These are phyloP conservation scores for Drosophila borealis DNA, from an alignment of 2,888 invertebrate species.

Conservation along the genomic window DNA sequence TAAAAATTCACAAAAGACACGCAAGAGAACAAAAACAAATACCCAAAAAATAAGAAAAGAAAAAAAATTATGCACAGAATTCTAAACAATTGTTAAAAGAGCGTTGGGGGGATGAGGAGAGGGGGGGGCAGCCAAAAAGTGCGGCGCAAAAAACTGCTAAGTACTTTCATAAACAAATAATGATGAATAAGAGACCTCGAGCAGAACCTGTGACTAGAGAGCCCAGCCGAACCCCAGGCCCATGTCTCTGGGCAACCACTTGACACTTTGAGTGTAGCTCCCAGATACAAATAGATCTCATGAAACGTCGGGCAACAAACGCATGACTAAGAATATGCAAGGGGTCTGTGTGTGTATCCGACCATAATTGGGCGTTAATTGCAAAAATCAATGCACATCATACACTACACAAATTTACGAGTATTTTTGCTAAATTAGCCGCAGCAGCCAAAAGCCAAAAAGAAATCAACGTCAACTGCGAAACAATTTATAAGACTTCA, in stretches of 20 bases:
- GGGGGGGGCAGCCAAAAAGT: slow-evolving; percentile 31
- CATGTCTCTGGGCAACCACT: slow-evolving; percentile 48
- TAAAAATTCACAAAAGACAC: slow-evolving; percentile 42
- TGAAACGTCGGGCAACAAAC: slow-evolving; percentile 53
- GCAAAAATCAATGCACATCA: slow-evolving; percentile 63
- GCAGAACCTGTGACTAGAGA: slow-evolving; percentile 12
- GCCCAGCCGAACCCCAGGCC: not conserved
- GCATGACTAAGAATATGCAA: slow-evolving; percentile 19
- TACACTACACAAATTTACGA: slow-evolving; percentile 28
- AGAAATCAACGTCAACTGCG: slow-evolving; percentile 4
- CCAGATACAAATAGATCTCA: slow-evolving; percentile 32
- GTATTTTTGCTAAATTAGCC: slow-evolving; percentile 42
- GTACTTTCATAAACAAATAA: slow-evolving; percentile 76
- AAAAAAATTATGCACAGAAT: slow-evolving; percentile 57
- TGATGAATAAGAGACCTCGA: slow-evolving; percentile 34
- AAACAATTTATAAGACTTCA: slow-evolving; percentile 69
- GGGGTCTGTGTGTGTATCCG: not conserved
- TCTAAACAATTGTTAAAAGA: slow-evolving; percentile 63
- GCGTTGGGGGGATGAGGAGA: not conserved
- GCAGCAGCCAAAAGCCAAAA: slow-evolving; percentile 11
- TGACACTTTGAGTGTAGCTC: slow-evolving; percentile 68
- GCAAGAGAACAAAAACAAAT: slow-evolving; percentile 19
- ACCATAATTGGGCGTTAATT: slow-evolving; percentile 73
- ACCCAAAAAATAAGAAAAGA: slow-evolving; percentile 10
- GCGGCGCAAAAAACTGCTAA: slow-evolving; percentile 65